Evolutionary conservation across 2,113 vertebrate species (phyloP).

Genomic region (Tragelaphus scriptus): DNA sequence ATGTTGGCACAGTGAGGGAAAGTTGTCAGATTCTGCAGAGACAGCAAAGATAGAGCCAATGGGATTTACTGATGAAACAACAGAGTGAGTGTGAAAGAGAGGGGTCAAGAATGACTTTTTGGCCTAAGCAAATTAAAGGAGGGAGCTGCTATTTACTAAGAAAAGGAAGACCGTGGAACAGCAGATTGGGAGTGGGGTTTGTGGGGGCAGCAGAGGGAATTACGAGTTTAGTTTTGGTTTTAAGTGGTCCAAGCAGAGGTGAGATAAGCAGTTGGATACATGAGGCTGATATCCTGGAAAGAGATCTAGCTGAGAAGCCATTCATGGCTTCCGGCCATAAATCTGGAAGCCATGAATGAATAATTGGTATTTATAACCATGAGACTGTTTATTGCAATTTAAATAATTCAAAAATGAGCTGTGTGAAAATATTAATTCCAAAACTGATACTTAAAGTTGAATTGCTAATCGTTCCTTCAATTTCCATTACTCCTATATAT

Average conservation of each 20-base stretch:
- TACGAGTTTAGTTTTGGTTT: not conserved
- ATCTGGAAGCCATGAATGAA: not conserved
- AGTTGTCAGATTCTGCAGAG: not conserved
- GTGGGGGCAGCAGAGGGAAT: not conserved
- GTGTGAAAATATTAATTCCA: not conserved
- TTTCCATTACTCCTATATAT: not conserved
- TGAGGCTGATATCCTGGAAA: not conserved
- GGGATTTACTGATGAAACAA: not conserved
- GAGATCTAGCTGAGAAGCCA: not conserved
- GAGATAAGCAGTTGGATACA: not conserved
- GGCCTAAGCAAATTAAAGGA: not conserved
- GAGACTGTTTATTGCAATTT: not conserved
- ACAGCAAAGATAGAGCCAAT: not conserved
- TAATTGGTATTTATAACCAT: not conserved
- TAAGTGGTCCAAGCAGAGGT: not conserved
- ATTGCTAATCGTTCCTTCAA: not conserved
- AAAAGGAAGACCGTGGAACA: not conserved
- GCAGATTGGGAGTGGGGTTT: not conserved
- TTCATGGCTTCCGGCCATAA: not conserved
- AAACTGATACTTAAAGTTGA: not conserved
- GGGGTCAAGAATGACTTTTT: not conserved
- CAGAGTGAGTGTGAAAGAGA: not conserved
- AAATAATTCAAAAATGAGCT: not conserved
- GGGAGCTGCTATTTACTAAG: not conserved
- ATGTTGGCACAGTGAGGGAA: not conserved